Evolutionary conservation across 1,140 invertebrate species (phyloP).

Genomic region (Temnothorax nylanderi): DNA sequence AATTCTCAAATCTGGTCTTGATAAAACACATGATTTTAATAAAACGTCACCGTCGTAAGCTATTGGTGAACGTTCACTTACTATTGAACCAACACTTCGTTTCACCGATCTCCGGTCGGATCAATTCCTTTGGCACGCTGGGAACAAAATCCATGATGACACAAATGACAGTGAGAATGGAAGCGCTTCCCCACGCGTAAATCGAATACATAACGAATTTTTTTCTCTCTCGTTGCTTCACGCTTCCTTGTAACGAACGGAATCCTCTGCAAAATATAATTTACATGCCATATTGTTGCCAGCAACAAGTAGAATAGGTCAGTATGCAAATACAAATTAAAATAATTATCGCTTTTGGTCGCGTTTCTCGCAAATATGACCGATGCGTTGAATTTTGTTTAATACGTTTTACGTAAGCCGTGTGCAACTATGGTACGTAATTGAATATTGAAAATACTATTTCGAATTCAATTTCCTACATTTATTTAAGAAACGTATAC

Average conservation of each 20-base stretch:
- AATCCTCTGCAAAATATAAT: conserved; percentile 82
- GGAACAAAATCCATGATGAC: conserved; percentile 87
- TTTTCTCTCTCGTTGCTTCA: conserved; percentile 83
- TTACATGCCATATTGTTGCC: background rate
- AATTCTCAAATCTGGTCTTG: background rate
- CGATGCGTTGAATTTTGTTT: background rate
- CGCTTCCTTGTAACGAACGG: conserved; percentile 82
- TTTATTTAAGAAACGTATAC: background rate
- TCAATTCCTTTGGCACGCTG: conserved; percentile 84
- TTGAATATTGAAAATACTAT: background rate
- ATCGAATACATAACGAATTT: conserved; percentile 89
- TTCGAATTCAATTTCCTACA: background rate
- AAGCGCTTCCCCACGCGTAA: conserved; percentile 90
- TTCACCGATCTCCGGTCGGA: conserved; percentile 87
- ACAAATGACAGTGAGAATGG: conserved; percentile 86
- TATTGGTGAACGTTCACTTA: conserved; percentile 78
- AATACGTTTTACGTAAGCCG: background rate
- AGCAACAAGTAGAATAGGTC: background rate
- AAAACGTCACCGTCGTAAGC: background rate
- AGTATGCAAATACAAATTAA: conserved; percentile 24
- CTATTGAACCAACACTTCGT: conserved; percentile 88
- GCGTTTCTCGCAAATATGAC: background rate
- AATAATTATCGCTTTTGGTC: background rate
- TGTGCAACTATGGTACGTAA: background rate
- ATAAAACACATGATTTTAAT: background rate